These are phyloP conservation scores for Acronicta leporina DNA, from an alignment of 2,888 invertebrate species.

Conservation along the genomic window DNA sequence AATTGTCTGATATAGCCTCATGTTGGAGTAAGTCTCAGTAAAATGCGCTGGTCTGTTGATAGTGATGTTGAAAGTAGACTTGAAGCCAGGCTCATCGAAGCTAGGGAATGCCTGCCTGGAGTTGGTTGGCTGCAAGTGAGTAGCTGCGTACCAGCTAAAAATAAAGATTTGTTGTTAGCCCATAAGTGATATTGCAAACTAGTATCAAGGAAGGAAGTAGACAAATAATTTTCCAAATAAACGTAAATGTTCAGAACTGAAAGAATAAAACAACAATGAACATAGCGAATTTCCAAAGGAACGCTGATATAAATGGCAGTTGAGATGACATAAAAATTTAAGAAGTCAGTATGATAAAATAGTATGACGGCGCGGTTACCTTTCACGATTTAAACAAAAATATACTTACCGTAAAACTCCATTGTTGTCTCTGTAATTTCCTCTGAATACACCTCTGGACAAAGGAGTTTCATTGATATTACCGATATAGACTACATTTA, in stretches of 20 bases:
- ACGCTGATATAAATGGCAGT: no score
- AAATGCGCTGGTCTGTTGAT: conserved; percentile 75
- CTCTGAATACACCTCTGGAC: conserved; percentile 82
- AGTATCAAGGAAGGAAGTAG: no score
- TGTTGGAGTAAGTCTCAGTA: conserved; percentile 77
- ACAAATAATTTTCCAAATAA: no score
- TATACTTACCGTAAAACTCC: conserved; percentile 73
- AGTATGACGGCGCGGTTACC: no score
- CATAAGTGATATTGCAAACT: no score
- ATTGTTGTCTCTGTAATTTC: conserved; percentile 71
- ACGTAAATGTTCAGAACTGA: no score
- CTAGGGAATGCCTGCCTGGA: conserved; percentile 94
- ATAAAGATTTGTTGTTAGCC: background rate
- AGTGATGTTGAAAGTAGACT: conserved; percentile 89
- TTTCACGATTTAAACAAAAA: background rate
- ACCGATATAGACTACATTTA: conserved; percentile 75
- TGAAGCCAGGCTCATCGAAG: conserved; percentile 93
- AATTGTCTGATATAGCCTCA: conserved; percentile 64
- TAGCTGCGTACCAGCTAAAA: conserved; percentile 92
- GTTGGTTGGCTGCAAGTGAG: conserved; percentile 94
- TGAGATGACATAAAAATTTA: no score
- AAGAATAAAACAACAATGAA: no score
- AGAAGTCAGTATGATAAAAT: no score
- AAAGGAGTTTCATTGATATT: conserved; percentile 84
- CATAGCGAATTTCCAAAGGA: no score